These are phyloP conservation scores for Agrilus planipennis DNA, from an alignment of 1,140 invertebrate genomes.

Conservation along the genomic window DNA sequence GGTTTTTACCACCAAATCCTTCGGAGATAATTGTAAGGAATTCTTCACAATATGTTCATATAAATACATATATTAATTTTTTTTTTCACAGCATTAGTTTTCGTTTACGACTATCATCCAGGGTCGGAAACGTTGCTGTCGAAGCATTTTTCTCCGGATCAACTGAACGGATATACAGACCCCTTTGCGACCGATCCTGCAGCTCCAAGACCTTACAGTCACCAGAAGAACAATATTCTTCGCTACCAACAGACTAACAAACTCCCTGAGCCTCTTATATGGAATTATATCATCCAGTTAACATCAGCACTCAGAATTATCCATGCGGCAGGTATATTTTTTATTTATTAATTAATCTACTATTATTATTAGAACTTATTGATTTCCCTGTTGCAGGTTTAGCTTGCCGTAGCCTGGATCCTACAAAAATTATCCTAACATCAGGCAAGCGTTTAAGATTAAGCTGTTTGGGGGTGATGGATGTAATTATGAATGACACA, in stretches of 20 bases:
- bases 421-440: conserved; percentile 80
- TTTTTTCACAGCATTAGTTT: conserved; percentile 65
- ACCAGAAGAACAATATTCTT: conserved; percentile 68
- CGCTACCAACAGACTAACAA: conserved; percentile 56
- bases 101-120: conserved; percentile 94
- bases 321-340: conserved; percentile 57
- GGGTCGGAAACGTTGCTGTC: conserved; percentile 76
- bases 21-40: conserved; percentile 78
- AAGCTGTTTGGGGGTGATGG: conserved; percentile 71
- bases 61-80: neutral
- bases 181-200: conserved; percentile 74
- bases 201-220: conserved; percentile 68
- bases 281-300: conserved; percentile 92
- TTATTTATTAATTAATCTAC: too few relatives aligned
- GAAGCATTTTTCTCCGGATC: conserved; percentile 67
- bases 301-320: conserved; percentile 87
- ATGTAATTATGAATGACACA: conserved; percentile 69
- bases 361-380: too few relatives aligned
- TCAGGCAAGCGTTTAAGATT: conserved; percentile 58
- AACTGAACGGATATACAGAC: conserved; percentile 62
- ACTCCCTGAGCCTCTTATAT: conserved; percentile 83
- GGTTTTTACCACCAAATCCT: conserved; percentile 90
- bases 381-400: conserved; percentile 13
- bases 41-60: neutral
- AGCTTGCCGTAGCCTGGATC: conserved; percentile 61